Evolutionary conservation across 2,113 vertebrate genomes (phyloP).

Genomic region (Sula dactylatra): DNA sequence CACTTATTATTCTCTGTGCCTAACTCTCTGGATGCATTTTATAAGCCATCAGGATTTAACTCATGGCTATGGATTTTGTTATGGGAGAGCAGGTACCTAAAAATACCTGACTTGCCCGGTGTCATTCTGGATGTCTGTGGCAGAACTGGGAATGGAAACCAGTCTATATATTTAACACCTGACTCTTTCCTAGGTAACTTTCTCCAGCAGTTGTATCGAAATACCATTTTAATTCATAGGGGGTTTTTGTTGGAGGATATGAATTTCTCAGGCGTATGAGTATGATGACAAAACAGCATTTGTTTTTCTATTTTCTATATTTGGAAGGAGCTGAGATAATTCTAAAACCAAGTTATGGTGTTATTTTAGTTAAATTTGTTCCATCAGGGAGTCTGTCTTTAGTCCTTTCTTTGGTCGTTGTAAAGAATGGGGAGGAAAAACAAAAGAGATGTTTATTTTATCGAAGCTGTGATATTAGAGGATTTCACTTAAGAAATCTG

Average conservation of each 20-base stretch:
- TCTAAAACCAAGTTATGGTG: not conserved
- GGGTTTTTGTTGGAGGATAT: not conserved
- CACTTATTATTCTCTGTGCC: slow-evolving; percentile 52
- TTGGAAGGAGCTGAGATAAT: not conserved
- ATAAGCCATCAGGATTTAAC: slow-evolving; percentile 50
- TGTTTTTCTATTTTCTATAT: slow-evolving; percentile 28
- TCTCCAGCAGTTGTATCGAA: not conserved
- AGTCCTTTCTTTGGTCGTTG: not conserved
- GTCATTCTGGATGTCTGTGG: not conserved
- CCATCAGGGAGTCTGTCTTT: not conserved
- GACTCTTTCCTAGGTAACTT: not conserved
- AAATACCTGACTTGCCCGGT: not conserved
- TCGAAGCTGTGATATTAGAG: not conserved
- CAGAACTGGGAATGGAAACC: not conserved
- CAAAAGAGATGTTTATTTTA: not conserved
- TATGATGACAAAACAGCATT: slow-evolving; percentile 15
- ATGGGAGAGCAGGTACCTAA: slow-evolving; percentile 1
- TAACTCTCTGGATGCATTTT: slow-evolving; percentile 55
- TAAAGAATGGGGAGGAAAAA: not conserved
- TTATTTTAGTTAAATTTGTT: slow-evolving; percentile 37
- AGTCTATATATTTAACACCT: not conserved
- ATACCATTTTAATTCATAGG: slow-evolving; percentile 25
- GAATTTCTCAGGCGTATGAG: not conserved
- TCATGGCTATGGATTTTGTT: slow-evolving; percentile 35
- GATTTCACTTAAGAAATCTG: not conserved